phyloP scores from a whole-genome alignment of 2,113 vertebrate genomes.

The Hiodon alosoides region DNA sequence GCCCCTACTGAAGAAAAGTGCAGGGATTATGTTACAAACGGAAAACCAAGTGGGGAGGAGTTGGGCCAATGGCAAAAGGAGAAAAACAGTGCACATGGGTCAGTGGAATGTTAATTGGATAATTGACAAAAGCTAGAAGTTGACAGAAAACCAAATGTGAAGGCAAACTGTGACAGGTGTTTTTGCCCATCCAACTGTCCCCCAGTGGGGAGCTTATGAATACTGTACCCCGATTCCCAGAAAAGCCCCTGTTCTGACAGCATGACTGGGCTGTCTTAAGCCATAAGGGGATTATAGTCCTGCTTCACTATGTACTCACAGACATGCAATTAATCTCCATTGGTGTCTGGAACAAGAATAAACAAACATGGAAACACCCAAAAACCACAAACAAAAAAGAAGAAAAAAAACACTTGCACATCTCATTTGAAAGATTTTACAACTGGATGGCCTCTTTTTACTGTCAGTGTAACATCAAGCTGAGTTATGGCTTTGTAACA shows the following conservation, averaged over 20 bases:
- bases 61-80: too few relatives aligned
- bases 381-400: constrained; percentile 56
- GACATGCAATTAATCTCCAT: constrained; percentile 68
- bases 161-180: constrained; percentile 9
- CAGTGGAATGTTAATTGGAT: too few relatives aligned
- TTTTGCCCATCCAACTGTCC: constrained; percentile 29
- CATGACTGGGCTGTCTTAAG: constrained; percentile 63
- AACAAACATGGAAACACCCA: constrained; percentile 60
- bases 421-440: background rate
- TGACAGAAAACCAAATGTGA: constrained; percentile 32
- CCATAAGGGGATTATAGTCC: constrained; percentile 64
- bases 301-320: constrained; percentile 50
- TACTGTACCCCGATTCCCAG: constrained; percentile 60
- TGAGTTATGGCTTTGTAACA: too few relatives aligned
- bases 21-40: too few relatives aligned
- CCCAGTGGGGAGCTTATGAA: constrained; percentile 48
- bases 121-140: constrained; percentile 44
- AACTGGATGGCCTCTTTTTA: too few relatives aligned
- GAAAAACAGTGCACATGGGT: too few relatives aligned
- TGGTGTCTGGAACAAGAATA: constrained; percentile 64
- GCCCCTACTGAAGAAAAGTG: too few relatives aligned
- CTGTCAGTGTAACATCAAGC: too few relatives aligned
- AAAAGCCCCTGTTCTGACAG: constrained; percentile 61
- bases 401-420: constrained; percentile 38
- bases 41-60: too few relatives aligned